Conservation (phyloP, 2,113 vertebrate genomes). For the Apistogramma diplotaenia region DNA sequence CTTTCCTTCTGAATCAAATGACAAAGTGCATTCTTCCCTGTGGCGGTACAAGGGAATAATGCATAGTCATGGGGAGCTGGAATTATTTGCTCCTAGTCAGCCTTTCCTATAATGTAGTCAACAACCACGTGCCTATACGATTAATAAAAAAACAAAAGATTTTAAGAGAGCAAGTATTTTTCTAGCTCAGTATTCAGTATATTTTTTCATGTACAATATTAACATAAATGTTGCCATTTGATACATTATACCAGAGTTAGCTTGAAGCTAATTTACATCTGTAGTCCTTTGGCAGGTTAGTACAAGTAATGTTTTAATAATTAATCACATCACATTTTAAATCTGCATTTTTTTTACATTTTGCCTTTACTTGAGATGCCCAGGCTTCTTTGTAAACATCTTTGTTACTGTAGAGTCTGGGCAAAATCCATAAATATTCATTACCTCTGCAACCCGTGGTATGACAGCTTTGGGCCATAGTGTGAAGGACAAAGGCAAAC, state of each 20-base stretch:
- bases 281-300: too few relatives aligned
- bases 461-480: conserved; percentile 18
- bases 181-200: too few relatives aligned
- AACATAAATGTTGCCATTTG: too few relatives aligned
- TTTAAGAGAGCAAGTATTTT: too few relatives aligned
- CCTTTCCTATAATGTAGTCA: neutral
- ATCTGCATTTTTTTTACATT: neutral
- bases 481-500: conserved; percentile 33
- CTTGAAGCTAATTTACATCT: too few relatives aligned
- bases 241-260: too few relatives aligned
- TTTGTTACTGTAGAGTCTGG: neutral
- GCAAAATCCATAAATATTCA: conserved; percentile 22
- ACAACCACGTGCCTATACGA: neutral
- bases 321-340: neutral
- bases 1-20: neutral
- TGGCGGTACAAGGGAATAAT: neutral
- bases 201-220: too few relatives aligned
- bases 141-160: neutral
- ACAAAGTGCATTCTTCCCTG: neutral
- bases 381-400: neutral
- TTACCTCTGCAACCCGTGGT: neutral
- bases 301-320: neutral
- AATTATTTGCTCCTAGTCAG: neutral
- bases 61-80: neutral
- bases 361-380: neutral